phyloP scores from a whole-genome alignment of 2,888 invertebrate species.

The Nymphalis c-album region DNA sequence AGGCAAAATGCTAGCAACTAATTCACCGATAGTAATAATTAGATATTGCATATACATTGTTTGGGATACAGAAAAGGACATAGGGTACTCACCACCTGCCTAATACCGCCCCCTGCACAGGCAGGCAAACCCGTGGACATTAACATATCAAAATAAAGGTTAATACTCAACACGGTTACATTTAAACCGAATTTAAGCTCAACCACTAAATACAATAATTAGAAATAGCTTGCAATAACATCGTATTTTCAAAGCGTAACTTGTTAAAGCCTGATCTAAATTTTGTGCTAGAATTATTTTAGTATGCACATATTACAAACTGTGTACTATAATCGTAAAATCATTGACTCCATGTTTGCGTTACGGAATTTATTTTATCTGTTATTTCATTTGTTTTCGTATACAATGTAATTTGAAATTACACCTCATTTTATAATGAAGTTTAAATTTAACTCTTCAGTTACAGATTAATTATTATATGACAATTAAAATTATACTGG shows the following conservation, averaged over 20 bases:
- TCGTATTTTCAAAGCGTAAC: constrained; percentile 8
- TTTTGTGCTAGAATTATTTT: constrained; percentile 10
- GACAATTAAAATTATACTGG: too few species aligned
- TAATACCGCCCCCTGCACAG: too few species aligned
- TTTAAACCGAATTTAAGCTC: neutral
- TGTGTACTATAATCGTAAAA: constrained; percentile 1
- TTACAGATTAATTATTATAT: neutral
- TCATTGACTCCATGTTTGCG: neutral
- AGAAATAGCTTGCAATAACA: neutral
- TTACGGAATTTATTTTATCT: constrained; percentile 8
- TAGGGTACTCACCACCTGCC: too few species aligned
- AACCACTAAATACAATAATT: constrained; percentile 1
- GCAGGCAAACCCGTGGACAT: too few species aligned
- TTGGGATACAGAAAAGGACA: too few species aligned
- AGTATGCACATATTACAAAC: constrained; percentile 1
- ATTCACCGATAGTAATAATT: too few species aligned
- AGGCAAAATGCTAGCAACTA: too few species aligned
- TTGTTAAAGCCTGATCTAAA: constrained; percentile 13
- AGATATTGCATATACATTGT: too few species aligned
- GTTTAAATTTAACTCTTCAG: neutral
- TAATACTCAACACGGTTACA: neutral
- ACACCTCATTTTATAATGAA: constrained; percentile 1
- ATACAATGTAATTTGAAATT: constrained; percentile 10
- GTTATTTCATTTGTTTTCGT: constrained; percentile 11
- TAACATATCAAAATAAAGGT: neutral